These are phyloP conservation scores for Capromys pilorides DNA, from an alignment of 2,797 vertebrate species.

Conservation along the genomic window DNA sequence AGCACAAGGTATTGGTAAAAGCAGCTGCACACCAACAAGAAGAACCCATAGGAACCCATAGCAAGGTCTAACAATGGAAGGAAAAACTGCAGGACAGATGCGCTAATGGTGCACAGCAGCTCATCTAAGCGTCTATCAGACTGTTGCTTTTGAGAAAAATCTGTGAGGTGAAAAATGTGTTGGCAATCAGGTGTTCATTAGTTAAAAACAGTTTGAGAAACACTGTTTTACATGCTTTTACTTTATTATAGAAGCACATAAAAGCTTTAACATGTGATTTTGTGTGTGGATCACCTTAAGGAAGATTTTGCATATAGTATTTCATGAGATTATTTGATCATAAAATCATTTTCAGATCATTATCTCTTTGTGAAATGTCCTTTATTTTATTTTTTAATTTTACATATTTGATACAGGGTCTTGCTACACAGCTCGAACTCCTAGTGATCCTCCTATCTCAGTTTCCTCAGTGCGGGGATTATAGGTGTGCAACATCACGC, in stretches of 20 bases:
- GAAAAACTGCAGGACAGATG: not conserved
- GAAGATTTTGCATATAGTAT: not conserved
- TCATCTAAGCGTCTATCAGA: not conserved
- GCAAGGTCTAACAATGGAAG: not conserved
- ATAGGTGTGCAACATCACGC: too few relatives aligned
- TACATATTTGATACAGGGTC: too few relatives aligned
- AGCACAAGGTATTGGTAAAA: not conserved
- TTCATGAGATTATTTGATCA: slow-evolving; percentile 28
- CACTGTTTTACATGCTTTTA: not conserved
- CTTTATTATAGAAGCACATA: not conserved
- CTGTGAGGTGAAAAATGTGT: not conserved
- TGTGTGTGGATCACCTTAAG: not conserved
- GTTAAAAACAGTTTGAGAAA: slow-evolving; percentile 28
- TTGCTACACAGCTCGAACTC: too few relatives aligned
- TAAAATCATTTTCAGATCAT: slow-evolving; percentile 46
- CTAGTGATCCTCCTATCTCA: too few relatives aligned
- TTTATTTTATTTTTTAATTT: not conserved
- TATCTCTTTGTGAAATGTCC: not conserved
- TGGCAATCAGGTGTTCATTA: not conserved
- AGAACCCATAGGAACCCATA: not conserved
- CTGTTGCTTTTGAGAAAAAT: not conserved
- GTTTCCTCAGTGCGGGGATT: too few relatives aligned
- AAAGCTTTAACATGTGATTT: slow-evolving; percentile 25
- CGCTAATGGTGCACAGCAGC: not conserved
- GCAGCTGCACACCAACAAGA: not conserved